phyloP scores from a whole-genome alignment of 2,797 vertebrate species.

The Leptodactylus fallax region DNA sequence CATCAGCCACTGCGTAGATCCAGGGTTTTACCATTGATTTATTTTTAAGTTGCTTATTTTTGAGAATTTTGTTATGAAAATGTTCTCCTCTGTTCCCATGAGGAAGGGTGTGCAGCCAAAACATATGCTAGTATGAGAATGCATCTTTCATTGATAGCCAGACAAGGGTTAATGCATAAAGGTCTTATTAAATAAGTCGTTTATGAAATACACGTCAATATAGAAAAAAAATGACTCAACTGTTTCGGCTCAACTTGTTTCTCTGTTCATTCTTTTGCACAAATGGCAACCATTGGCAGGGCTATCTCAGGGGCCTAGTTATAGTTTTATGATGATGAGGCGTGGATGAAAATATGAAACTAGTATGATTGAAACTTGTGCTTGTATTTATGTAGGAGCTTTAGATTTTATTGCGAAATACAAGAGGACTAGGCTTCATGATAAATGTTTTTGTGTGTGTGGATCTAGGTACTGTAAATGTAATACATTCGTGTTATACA shows the following conservation, averaged over 20 bases:
- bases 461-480: neutral
- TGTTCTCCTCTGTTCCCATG: conserved; percentile 52
- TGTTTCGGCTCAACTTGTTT: conserved; percentile 17
- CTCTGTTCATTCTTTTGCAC: conserved; percentile 33
- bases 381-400: conserved; percentile 17
- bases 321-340: conserved; percentile 49
- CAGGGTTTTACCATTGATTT: conserved; percentile 55
- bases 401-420: conserved; percentile 26
- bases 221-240: conserved; percentile 10
- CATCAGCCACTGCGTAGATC: conserved; percentile 36
- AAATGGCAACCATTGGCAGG: conserved; percentile 44
- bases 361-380: conserved; percentile 30
- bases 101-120: conserved; percentile 55
- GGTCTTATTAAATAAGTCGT: conserved; percentile 55
- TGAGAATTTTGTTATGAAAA: conserved; percentile 60
- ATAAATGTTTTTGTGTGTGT: neutral
- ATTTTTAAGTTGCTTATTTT: conserved; percentile 57
- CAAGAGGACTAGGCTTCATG: neutral
- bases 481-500: neutral
- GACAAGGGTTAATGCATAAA: conserved; percentile 50
- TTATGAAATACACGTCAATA: conserved; percentile 54
- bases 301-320: conserved; percentile 28
- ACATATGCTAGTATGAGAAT: conserved; percentile 47
- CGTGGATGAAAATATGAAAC: conserved; percentile 43
- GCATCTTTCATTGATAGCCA: conserved; percentile 62